A percentile compares a stretch with the other conserved stretches of the same genome.
These are phyloP conservation scores for Mayetiola destructor DNA, from an alignment of 2,888 invertebrate species.

Conservation along the genomic window DNA sequence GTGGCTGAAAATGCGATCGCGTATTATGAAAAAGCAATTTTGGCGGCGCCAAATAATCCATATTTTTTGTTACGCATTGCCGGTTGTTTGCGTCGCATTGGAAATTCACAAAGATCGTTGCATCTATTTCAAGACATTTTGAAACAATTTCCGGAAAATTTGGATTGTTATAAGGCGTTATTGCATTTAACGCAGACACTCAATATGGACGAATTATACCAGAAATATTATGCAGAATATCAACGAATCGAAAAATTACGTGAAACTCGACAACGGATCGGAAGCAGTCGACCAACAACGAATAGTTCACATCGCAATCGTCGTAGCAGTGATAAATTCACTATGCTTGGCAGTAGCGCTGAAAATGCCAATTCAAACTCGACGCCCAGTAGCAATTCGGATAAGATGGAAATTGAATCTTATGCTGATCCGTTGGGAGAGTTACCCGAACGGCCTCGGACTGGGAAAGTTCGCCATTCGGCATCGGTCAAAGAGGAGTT, in stretches of 20 bases:
- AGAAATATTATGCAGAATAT: constrained; percentile 69
- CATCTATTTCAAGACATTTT: constrained; percentile 45
- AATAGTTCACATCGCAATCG: not conserved
- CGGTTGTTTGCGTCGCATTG: constrained; percentile 66
- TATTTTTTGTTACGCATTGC: constrained; percentile 78
- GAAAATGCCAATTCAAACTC: constrained; percentile 13
- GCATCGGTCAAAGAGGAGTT: constrained; percentile 27
- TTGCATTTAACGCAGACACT: constrained; percentile 40
- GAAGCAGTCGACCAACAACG: constrained; percentile 20
- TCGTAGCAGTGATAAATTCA: constrained; percentile 5
- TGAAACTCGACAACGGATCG: constrained; percentile 26
- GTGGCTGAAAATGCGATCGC: constrained; percentile 72
- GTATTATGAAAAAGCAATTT: constrained; percentile 67
- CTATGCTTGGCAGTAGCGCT: not conserved
- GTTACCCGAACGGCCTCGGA: constrained; percentile 32
- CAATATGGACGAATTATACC: constrained; percentile 70
- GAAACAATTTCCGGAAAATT: constrained; percentile 81
- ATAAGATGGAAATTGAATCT: not conserved
- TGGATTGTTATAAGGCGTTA: constrained; percentile 63
- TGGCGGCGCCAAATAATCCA: constrained; percentile 62
- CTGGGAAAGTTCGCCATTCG: constrained; percentile 26
- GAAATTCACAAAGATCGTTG: constrained; percentile 42
- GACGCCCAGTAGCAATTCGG: constrained; percentile 7
- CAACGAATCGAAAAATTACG: constrained; percentile 45
- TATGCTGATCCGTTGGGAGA: constrained; percentile 34